Evolutionary conservation across 1,140 invertebrate genomes (phyloP).

Genomic region (Bombus superbus): DNA sequence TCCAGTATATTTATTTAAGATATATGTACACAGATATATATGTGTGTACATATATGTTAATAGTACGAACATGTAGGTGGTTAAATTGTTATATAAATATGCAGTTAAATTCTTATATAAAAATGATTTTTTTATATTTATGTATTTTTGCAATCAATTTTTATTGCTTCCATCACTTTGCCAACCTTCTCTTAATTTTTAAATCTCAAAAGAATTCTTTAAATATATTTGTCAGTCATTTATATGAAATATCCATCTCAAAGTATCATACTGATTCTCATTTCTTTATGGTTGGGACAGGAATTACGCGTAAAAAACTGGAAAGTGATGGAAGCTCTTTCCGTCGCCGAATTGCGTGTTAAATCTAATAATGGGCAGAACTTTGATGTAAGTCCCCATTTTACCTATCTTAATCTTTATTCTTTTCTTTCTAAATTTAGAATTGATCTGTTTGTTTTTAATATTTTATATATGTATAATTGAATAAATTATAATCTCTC

Average conservation of each 20-base stretch:
- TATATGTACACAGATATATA: background rate
- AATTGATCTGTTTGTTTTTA: background rate
- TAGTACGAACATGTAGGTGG: conserved; percentile 5
- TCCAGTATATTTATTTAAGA: conserved; percentile 14
- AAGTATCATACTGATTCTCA: background rate
- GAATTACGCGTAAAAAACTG: conserved; percentile 93
- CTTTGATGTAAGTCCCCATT: conserved; percentile 82
- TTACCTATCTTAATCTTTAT: conserved; percentile 21
- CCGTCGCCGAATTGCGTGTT: conserved; percentile 85
- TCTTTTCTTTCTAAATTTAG: conserved; percentile 5
- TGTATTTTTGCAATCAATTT: background rate
- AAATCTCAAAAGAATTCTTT: background rate
- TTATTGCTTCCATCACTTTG: conserved; percentile 75
- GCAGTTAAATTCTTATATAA: background rate
- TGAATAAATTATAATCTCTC: background rate
- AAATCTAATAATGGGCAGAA: conserved; percentile 76
- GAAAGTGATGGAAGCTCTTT: conserved; percentile 94
- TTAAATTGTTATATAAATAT: background rate
- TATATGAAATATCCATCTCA: conserved; percentile 25
- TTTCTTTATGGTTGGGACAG: conserved; percentile 77
- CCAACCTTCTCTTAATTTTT: conserved; percentile 51
- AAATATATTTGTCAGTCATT: conserved; percentile 18
- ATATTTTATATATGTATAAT: background rate
- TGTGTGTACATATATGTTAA: background rate
- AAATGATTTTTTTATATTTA: conserved; percentile 8